These are phyloP conservation scores for Paramormyrops hopkinsi DNA, from an alignment of 2,797 vertebrate genomes.

Conservation along the genomic window DNA sequence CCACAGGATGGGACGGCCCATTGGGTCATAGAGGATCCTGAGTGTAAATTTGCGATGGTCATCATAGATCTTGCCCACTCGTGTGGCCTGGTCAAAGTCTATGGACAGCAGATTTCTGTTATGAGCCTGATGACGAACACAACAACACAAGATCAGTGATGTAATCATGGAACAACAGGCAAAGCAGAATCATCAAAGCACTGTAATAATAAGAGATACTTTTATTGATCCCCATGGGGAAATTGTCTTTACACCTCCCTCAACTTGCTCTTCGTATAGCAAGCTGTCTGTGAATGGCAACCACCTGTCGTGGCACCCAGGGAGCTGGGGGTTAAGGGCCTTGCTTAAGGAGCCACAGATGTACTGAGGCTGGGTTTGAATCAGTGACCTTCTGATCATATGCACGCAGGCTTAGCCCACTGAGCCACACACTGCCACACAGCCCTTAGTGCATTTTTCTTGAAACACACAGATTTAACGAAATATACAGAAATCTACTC, in stretches of 20 bases:
- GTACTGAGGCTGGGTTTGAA: background rate
- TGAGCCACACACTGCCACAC: background rate
- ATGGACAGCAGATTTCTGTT: conserved; percentile 96
- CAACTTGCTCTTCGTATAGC: background rate
- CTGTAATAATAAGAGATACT: background rate
- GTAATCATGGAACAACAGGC: background rate
- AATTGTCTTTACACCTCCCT: background rate
- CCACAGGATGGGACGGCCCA: conserved; percentile 85
- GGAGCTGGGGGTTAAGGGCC: background rate
- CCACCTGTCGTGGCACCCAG: background rate
- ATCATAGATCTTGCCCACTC: conserved; percentile 94
- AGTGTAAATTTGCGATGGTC: conserved; percentile 98
- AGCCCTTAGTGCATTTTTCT: background rate
- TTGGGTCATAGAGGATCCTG: conserved; percentile 85
- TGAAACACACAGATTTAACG: background rate
- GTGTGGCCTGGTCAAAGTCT: conserved; percentile 87
- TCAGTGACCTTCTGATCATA: background rate
- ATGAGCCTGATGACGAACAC: conserved; percentile 72
- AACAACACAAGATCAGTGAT: conserved; percentile 25
- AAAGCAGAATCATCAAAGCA: background rate
- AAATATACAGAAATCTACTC: background rate
- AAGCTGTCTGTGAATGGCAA: background rate
- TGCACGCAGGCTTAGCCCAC: background rate
- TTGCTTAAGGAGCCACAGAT: background rate
- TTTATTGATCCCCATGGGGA: background rate